Evolutionary conservation across 2,797 vertebrate genomes (phyloP), one percentile per base, ranked within the genome.

Genomic region (Rhyacichthys aspro): DNA sequence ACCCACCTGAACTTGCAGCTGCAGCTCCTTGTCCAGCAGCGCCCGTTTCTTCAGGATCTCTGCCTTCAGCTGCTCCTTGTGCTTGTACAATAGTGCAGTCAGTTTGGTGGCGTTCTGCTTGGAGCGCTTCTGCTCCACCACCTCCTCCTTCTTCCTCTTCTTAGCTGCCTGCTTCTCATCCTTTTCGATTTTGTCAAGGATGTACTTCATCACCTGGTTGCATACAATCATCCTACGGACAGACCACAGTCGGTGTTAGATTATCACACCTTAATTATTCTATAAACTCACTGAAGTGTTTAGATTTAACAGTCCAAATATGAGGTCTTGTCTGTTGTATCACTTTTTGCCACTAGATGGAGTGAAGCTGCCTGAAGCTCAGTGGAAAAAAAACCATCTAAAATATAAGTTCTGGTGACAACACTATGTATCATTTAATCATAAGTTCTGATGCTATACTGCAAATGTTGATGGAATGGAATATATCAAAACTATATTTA

Each of bases 171-270:
- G 96, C 76, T 95, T 98, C 87, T 99, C 97, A 37, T 99, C 97
- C 89, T 98, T 98, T 89, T 99, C 97, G 28, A 99, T 98, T 89
- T 98, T 98, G 92, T 99, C 97, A 56, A 99, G 93, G 82, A 98
- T 95, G 75, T 94, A 99, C 88, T 99, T 99, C 96, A 99, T 97
- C 86, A 99, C 96, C 91, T 99, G 97, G 92, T 98, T 99, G 91
- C 97, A 99, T 58, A 98, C 96, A 44, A 98, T 97, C 95, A 99
- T 96, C 85, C 97, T 99, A 83, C 54, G 72, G 68, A 83, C 8
- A 64, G 33, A 44, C 8, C 58, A 60, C 2, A 47, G 9, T 10
- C 0, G 6, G 10, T 1, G 37, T 59, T 45, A 45, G 18, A 63
- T 9, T 37, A 15, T 9, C 3, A 11, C n/a, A n/a, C 7, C 23